Conservation (phyloP, 2,888 invertebrate species). For the Parnassius mnemosyne region DNA sequence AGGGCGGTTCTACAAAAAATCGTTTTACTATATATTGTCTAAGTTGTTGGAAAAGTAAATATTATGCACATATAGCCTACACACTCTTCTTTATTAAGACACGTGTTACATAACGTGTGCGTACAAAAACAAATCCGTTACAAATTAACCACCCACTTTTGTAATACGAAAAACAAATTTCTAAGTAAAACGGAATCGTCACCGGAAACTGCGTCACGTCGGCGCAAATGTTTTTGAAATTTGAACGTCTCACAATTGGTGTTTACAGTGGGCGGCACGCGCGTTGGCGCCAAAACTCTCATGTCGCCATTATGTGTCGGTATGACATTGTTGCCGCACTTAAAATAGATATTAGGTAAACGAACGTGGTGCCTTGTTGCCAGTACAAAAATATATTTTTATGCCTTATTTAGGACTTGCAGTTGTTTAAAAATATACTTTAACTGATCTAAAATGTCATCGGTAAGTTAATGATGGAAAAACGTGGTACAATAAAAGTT, state of each 20-base stretch:
- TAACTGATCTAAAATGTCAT: background rate
- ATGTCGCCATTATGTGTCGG: constrained; percentile 57
- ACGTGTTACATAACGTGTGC: too few relatives aligned
- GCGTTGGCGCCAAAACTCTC: constrained; percentile 62
- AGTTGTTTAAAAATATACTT: constrained; percentile 7
- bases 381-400: constrained; percentile 36
- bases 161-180: constrained; percentile 40
- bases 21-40: too few relatives aligned
- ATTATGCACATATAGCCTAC: too few relatives aligned
- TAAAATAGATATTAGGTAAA: constrained; percentile 58
- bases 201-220: constrained; percentile 76
- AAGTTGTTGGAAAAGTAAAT: too few relatives aligned
- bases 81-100: too few relatives aligned
- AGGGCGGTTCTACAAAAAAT: too few relatives aligned
- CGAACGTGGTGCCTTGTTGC: constrained; percentile 40
- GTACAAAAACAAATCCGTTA: background rate
- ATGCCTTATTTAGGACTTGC: constrained; percentile 9
- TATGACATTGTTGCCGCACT: constrained; percentile 72
- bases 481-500: too few relatives aligned
- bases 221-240: constrained; percentile 74
- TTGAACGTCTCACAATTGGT: constrained; percentile 65
- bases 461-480: too few relatives aligned
- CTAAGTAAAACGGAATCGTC: constrained; percentile 56
- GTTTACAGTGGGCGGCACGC: constrained; percentile 73
- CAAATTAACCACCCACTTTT: constrained; percentile 8